A percentile compares a stretch with the other conserved stretches of the same genome.
These are phyloP conservation scores for Okamejei kenojei DNA, from an alignment of 2,797 vertebrate genomes.

Conservation along the genomic window DNA sequence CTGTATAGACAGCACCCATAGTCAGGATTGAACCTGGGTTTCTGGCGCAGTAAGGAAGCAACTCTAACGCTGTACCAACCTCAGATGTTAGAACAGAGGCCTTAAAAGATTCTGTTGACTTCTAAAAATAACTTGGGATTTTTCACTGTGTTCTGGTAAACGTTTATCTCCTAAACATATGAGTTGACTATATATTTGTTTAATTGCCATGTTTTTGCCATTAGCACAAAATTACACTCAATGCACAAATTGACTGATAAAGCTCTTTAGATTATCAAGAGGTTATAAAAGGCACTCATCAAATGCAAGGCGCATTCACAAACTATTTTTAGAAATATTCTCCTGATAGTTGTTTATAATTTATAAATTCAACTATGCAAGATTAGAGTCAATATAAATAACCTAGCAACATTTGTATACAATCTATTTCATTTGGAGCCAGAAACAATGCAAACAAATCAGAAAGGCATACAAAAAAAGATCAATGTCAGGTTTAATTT, in stretches of 20 bases:
- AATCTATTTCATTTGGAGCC: neutral
- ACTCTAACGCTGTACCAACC: too few species aligned
- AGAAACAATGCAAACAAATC: neutral
- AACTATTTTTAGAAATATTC: neutral
- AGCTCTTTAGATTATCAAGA: neutral
- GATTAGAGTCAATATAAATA: neutral
- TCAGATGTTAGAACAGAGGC: neutral
- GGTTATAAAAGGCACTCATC: neutral
- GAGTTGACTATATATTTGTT: neutral
- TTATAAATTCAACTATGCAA: neutral
- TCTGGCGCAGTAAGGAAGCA: too few species aligned
- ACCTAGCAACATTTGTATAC: neutral
- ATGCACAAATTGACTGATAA: neutral
- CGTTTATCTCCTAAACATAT: neutral
- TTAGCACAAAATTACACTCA: neutral
- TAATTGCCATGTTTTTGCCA: neutral
- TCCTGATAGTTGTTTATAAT: neutral
- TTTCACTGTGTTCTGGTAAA: neutral
- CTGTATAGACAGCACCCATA: too few species aligned
- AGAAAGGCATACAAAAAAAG: neutral
- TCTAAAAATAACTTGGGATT: neutral
- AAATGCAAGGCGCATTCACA: neutral
- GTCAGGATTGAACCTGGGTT: too few species aligned
- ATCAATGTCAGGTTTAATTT: neutral
- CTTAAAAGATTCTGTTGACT: neutral